Evolutionary conservation across 1,140 invertebrate species (phyloP), one percentile per base, ranked within the genome.

Genomic region (Bombus soroeensis): DNA sequence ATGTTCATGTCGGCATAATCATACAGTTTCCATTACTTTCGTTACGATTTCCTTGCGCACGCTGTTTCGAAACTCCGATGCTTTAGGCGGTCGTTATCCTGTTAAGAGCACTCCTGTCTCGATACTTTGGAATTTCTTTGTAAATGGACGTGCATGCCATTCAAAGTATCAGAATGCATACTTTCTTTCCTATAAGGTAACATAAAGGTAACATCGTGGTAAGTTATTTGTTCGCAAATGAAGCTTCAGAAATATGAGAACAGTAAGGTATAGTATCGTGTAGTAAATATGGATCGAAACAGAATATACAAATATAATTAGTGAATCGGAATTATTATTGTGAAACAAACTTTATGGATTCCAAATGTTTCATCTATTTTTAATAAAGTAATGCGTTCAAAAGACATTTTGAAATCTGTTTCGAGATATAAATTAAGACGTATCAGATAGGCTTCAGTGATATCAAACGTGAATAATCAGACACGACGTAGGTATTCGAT

Each of bases 21-120:
- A 75, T 37, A 83, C 43, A 80, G 88, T 77, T 90, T 87, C 82
- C 89, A 85, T 84, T 81, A 75, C 82, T 89, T 89, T 84, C 37
- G 74, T 74, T 84, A 87, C 82, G 68, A 85, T 85, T 85, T 85
- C 79, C 79, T 85, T 68, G 39, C 62, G 34, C 79, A n/a, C 28
- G 22, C 47, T 59, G 39, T 57, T 43, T 32, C 43, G 18, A 85
- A 81, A 85, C 70, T 85, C 70, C 8, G 79, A 12, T 43, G n/a
- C 71, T 62, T 66, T 41, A 32, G 12, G 41, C 73, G 70, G 28
- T 72, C 53, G 77, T 80, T 80, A 62, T 57, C n/a, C 41, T 59
- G 68, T 18, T 43, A 72, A 41, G 57, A 80, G 73, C 68, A 64
- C 53, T 9, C 41, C 15, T 59, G 32, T n/a, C n/a, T 22, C 47